phyloP scores from a whole-genome alignment of 2,888 invertebrate species.

The Latrodectus elegans region DNA sequence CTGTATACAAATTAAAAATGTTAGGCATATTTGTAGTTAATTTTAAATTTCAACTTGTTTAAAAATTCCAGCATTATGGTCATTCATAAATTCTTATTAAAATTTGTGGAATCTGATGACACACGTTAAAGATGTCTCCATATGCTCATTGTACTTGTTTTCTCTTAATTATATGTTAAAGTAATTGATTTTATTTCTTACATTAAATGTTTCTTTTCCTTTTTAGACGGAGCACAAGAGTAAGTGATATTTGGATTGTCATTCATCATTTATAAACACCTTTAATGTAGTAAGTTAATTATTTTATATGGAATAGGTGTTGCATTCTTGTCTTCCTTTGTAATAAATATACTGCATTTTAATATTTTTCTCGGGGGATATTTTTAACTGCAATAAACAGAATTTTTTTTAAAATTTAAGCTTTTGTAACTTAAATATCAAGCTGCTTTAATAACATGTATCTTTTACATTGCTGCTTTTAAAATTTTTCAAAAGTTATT shows the following conservation, averaged over 20 bases:
- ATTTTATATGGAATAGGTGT: constrained; percentile 1
- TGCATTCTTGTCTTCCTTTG: constrained; percentile 26
- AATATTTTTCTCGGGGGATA: too few species aligned
- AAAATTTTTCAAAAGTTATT: too few species aligned
- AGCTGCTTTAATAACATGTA: too few species aligned
- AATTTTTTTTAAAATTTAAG: too few species aligned
- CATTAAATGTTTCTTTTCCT: constrained; percentile 13
- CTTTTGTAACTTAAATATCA: too few species aligned
- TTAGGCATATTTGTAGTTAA: too few species aligned
- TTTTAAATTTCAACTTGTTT: not conserved
- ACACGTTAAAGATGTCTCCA: not conserved
- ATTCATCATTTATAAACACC: not conserved
- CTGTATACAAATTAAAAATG: too few species aligned
- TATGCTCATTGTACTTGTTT: not conserved
- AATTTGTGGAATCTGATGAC: not conserved
- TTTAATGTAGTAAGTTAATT: not conserved
- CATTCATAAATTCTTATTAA: not conserved
- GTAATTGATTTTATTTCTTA: not conserved
- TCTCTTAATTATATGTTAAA: not conserved
- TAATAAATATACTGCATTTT: too few species aligned
- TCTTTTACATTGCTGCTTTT: too few species aligned
- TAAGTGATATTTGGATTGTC: constrained; percentile 15
- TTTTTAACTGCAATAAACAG: too few species aligned
- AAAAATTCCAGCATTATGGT: not conserved
- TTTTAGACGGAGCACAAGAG: constrained; percentile 55